Base-by-base conservation (phyloP, 2,797 vertebrate species). In the Syngnathus rostellatus region DNA sequence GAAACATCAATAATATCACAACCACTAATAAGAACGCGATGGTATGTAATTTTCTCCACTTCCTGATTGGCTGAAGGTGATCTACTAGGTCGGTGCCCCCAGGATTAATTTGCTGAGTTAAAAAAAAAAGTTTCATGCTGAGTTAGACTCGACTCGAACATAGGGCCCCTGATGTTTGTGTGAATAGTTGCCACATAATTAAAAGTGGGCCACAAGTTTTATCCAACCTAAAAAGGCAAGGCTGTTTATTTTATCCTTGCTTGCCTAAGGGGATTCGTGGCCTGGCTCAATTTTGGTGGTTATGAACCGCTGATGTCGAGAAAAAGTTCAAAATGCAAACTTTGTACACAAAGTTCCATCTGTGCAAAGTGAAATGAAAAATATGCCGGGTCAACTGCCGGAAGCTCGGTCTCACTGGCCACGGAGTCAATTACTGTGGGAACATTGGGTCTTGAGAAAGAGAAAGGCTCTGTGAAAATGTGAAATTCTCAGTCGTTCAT, bases 361-460 rank as follows among this genome's bases (percentile, higher is more conserved):
- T 68, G 66, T 67, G 63, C 40, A 63, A 40, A 48, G 38, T 59
- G 61, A 46, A 31, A 43, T 61, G 65, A 61, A 71, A 74, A 21
- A 62, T 4, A 67, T 54, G 62, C 62, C 63, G 62, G 68, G 61
- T 67, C 41, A 64, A 54, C 9, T 39, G 37, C 45, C 62, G 31
- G 37, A 60, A 41, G 65, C 53, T 16, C 60, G 63, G 62, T 63
- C 23, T 67, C 65, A 19, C 72, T 64, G 61, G 68, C 61, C 59
- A 54, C 21, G 1, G 16, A 74, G 63, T 71, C 63, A 68, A 72
- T 73, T 53, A 60, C 66, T 72, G 62, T 74, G 79, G 71, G 74
- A 77, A 84, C 75, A 83, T 78, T 74, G 67, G 70, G 69, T 75
- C 80, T 78, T 76, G 61, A 7, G 65, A 23, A 25, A 62, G 25